Percentiles rank a stretch among this genome's conserved stretches.
phyloP scores from a whole-genome alignment of 64 coral and sea anemone species.

The Stichodactyla helianthus region DNA sequence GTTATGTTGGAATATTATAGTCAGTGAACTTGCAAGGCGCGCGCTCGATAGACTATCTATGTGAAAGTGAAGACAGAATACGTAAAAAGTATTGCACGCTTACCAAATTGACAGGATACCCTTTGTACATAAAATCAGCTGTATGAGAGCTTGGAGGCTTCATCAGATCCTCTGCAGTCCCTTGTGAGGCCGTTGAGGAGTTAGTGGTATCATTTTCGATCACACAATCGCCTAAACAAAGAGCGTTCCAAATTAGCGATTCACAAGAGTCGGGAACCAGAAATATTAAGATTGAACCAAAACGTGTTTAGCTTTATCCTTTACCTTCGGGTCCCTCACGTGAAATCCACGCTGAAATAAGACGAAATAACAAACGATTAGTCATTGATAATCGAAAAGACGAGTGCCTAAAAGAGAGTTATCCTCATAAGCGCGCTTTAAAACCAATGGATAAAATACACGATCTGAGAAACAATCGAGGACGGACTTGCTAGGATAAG shows the following conservation, averaged over 20 bases:
- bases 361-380: slow-evolving; percentile 38
- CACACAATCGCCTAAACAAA: slow-evolving; percentile 73
- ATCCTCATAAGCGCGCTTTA: slow-evolving; percentile 15
- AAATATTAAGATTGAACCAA: background rate
- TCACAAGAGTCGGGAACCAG: background rate
- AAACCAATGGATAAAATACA: slow-evolving; percentile 8
- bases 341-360: slow-evolving; percentile 87
- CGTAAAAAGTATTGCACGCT: slow-evolving; percentile 25
- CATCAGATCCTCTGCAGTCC: slow-evolving; percentile 39
- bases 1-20: background rate
- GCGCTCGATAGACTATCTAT: background rate
- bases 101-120: slow-evolving; percentile 89
- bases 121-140: slow-evolving; percentile 90
- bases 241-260: slow-evolving; percentile 21
- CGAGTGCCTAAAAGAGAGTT: slow-evolving; percentile 14
- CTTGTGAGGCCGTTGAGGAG: slow-evolving; percentile 24
- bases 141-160: slow-evolving; percentile 58
- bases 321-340: slow-evolving; percentile 91
- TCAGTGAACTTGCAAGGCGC: background rate
- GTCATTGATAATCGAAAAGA: background rate
- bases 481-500: background rate
- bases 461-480: background rate
- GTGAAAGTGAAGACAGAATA: background rate
- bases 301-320: background rate
- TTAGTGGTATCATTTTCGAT: slow-evolving; percentile 82